A percentile compares a stretch with the other conserved stretches of the same genome.
Conservation (phyloP, 2,797 vertebrate species). For the Acanthornis magna region DNA sequence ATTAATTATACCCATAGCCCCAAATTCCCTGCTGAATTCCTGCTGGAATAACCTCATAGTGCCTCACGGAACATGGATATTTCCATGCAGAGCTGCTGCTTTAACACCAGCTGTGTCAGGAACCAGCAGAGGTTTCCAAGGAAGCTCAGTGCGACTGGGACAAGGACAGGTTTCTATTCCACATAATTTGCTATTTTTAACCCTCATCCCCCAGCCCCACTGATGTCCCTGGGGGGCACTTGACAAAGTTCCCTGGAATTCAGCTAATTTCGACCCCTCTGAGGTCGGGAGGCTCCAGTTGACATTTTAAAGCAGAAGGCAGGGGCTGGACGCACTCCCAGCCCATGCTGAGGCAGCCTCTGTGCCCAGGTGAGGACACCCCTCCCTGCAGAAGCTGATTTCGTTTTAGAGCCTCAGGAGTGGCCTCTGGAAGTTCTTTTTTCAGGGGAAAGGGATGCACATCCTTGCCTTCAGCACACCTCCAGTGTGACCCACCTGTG, state of each 20-base stretch:
- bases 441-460: background rate
- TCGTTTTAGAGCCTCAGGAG: background rate
- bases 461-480: background rate
- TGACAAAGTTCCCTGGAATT: background rate
- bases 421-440: background rate
- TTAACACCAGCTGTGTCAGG: background rate
- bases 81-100: background rate
- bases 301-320: background rate
- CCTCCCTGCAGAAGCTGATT: background rate
- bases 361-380: background rate
- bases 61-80: background rate
- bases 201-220: background rate
- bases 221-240: background rate
- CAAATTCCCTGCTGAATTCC: background rate
- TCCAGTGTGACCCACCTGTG: background rate
- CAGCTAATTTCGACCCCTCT: background rate
- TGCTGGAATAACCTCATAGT: background rate
- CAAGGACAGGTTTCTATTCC: background rate
- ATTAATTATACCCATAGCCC: fast-evolving
- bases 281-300: background rate
- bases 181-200: background rate
- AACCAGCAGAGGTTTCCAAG: background rate
- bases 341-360: background rate
- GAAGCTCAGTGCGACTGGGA: background rate
- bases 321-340: fast-evolving